phyloP scores from a whole-genome alignment of 2,113 vertebrate species.

The Apus apus region DNA sequence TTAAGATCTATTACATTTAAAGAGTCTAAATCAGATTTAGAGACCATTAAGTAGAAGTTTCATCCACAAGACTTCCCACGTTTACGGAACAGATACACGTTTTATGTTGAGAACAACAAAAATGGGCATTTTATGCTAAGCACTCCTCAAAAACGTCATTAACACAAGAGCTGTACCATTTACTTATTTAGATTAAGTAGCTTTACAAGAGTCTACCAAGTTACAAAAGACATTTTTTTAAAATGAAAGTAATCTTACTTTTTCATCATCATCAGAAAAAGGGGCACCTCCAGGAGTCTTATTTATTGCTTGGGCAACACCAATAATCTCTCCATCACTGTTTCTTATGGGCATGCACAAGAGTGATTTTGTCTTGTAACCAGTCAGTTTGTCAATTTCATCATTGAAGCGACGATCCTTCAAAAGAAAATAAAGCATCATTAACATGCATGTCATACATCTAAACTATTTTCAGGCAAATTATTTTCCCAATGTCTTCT shows the following conservation, averaged over 20 bases:
- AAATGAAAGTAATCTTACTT: conserved; percentile 79
- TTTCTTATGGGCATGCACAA: conserved; percentile 96
- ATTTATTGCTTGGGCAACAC: conserved; percentile 97
- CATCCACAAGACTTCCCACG: background rate
- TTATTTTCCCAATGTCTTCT: background rate
- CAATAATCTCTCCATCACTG: conserved; percentile 95
- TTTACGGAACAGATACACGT: background rate
- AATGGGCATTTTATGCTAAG: background rate
- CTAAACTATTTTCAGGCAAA: background rate
- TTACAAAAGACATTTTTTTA: background rate
- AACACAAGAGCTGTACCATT: background rate
- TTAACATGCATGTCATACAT: background rate
- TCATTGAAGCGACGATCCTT: conserved; percentile 98
- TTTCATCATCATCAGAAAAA: conserved; percentile 96
- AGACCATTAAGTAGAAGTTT: background rate
- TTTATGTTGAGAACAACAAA: background rate
- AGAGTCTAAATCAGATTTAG: background rate
- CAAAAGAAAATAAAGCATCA: conserved; percentile 38
- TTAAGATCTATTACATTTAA: background rate
- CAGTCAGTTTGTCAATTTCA: conserved; percentile 97
- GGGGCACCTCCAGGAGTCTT: conserved; percentile 90
- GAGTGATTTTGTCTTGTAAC: conserved; percentile 97
- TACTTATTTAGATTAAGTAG: background rate
- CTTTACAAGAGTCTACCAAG: background rate
- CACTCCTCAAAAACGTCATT: background rate